Conservation (phyloP, 1,140 invertebrate genomes). For the Drosophila subobscura region DNA sequence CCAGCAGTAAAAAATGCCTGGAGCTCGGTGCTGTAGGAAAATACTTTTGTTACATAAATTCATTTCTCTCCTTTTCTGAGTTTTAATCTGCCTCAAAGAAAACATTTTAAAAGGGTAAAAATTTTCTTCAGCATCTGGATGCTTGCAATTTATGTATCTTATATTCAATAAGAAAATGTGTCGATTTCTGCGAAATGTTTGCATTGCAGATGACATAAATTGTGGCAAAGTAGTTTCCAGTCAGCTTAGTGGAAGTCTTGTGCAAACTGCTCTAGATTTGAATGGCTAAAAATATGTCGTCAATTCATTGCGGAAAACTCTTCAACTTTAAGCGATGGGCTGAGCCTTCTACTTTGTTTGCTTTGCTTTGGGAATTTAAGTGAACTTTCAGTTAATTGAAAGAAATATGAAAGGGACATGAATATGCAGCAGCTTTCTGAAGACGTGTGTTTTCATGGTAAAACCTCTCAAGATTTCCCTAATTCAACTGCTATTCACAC, state of each 20-base stretch:
- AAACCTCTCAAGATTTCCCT: too few species aligned
- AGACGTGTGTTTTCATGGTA: too few species aligned
- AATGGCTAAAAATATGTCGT: slow-evolving; percentile 3
- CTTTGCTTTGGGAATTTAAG: too few species aligned
- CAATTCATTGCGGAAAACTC: slow-evolving; percentile 10
- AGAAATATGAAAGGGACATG: too few species aligned
- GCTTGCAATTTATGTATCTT: slow-evolving; percentile 22
- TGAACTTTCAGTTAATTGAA: too few species aligned
- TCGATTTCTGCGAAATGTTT: slow-evolving; percentile 6
- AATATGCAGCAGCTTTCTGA: too few species aligned
- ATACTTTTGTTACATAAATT: slow-evolving; percentile 51
- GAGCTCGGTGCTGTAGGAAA: slow-evolving; percentile 27
- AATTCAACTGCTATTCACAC: slow-evolving; percentile 26
- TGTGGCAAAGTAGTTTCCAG: slow-evolving; percentile 14
- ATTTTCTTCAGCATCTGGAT: background rate
- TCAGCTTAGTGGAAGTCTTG: slow-evolving; percentile 32
- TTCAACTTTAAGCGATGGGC: slow-evolving; percentile 9
- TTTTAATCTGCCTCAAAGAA: slow-evolving; percentile 35
- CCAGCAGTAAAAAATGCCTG: slow-evolving; percentile 47
- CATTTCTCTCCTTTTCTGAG: slow-evolving; percentile 11
- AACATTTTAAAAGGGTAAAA: slow-evolving; percentile 22
- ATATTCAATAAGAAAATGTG: slow-evolving; percentile 10
- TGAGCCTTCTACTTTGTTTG: slow-evolving; percentile 9
- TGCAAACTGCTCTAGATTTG: slow-evolving; percentile 34
- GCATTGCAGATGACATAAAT: slow-evolving; percentile 18